A percentile compares a stretch with the other conserved stretches of the same genome.
These are phyloP conservation scores for Thryonomys swinderianus DNA, from an alignment of 2,113 vertebrate species.

Conservation along the genomic window DNA sequence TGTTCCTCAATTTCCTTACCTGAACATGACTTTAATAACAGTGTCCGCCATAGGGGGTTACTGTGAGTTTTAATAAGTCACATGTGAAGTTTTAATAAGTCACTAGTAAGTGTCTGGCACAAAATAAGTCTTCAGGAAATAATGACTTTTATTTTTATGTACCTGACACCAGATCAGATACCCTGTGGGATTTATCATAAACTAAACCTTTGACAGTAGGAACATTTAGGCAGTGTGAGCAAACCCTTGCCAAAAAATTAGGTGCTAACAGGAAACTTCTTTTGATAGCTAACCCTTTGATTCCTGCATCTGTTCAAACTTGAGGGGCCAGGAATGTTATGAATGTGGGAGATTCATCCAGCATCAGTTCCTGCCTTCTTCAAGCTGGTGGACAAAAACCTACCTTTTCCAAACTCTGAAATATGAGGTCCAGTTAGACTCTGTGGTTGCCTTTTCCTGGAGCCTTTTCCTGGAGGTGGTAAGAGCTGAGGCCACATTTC, in stretches of 20 bases:
- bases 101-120: neutral
- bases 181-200: slow-evolving; percentile 16
- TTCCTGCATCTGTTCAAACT: neutral
- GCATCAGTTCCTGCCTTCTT: neutral
- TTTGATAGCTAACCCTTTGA: neutral
- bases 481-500: neutral
- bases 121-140: neutral
- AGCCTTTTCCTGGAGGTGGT: neutral
- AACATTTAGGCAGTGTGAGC: neutral
- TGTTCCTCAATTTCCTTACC: neutral
- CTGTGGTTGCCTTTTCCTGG: neutral
- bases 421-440: neutral
- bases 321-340: neutral
- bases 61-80: neutral
- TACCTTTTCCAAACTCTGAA: neutral
- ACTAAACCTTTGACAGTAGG: neutral
- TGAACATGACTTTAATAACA: neutral
- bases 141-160: slow-evolving; percentile 29
- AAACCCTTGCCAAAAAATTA: neutral
- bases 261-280: neutral
- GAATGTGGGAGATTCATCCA: neutral
- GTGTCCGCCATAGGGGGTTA: neutral
- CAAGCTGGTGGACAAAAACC: neutral
- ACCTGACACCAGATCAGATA: neutral
- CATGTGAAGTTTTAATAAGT: neutral